Conservation (phyloP, 2,797 vertebrate genomes). For the Echiichthys vipera region DNA sequence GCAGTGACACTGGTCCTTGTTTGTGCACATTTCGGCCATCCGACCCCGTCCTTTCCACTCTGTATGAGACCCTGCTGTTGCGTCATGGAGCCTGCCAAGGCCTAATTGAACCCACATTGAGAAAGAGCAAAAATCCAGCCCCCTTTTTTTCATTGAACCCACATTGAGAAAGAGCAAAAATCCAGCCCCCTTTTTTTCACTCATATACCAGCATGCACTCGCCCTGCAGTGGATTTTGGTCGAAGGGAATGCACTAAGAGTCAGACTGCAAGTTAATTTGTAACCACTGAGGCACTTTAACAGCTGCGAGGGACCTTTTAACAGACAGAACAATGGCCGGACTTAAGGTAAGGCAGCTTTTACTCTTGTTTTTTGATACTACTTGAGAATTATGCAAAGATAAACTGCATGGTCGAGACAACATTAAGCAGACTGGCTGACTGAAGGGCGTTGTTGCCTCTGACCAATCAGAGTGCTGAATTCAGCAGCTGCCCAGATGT, state of each 20-base stretch:
- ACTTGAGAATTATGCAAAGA: background rate
- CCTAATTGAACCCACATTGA: conserved; percentile 88
- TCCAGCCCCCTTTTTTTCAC: conserved; percentile 71
- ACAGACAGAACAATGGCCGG: conserved; percentile 72
- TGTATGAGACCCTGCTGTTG: conserved; percentile 37
- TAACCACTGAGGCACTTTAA: conserved; percentile 22
- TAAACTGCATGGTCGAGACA: background rate
- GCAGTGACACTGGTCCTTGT: conserved; percentile 41
- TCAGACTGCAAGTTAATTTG: conserved; percentile 26
- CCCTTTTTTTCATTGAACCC: conserved; percentile 86
- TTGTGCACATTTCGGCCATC: conserved; percentile 53
- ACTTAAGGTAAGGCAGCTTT: conserved; percentile 79
- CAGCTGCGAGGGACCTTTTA: conserved; percentile 10
- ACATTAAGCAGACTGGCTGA: background rate
- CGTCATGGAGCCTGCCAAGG: conserved; percentile 73
- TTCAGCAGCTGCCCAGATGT: conserved; percentile 84
- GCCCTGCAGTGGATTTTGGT: conserved; percentile 39
- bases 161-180: conserved; percentile 83
- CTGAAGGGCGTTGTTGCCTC: conserved; percentile 72
- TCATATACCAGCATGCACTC: conserved; percentile 16
- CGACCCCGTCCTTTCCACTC: conserved; percentile 30
- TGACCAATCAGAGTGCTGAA: conserved; percentile 84
- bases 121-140: conserved; percentile 81
- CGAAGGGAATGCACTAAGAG: conserved; percentile 4
- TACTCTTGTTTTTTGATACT: background rate